phyloP scores from a whole-genome alignment of 2,797 vertebrate species.

The Myotis vivesi region DNA sequence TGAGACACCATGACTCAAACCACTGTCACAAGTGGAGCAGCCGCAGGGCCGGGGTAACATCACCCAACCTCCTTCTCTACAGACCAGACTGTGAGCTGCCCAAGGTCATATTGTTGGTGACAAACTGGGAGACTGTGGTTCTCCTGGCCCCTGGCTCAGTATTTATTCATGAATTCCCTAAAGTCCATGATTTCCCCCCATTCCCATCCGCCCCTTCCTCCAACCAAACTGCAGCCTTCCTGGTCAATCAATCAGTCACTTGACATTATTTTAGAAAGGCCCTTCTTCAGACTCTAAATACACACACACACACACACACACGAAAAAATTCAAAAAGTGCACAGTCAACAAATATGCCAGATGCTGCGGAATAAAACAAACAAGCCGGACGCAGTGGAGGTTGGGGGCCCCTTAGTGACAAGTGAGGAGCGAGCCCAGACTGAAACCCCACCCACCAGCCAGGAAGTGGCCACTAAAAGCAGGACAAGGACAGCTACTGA shows the following conservation, averaged over 20 bases:
- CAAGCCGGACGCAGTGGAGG: not conserved
- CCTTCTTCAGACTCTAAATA: not conserved
- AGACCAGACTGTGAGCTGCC: not conserved
- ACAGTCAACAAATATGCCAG: not conserved
- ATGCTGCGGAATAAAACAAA: not conserved
- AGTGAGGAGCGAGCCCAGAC: not conserved
- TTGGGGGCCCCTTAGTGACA: not conserved
- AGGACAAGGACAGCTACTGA: not conserved
- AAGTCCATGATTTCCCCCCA: not conserved
- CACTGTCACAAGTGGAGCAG: not conserved
- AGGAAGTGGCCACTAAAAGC: not conserved
- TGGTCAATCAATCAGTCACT: not conserved
- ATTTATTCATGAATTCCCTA: not conserved
- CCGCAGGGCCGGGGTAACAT: not conserved
- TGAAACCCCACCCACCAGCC: not conserved
- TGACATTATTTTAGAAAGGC: not conserved
- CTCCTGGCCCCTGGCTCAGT: not conserved
- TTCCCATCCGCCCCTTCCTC: not conserved
- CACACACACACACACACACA: not conserved
- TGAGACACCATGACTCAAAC: constrained; percentile 2
- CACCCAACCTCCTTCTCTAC: not conserved
- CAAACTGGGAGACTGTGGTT: not conserved
- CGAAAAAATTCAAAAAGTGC: not conserved
- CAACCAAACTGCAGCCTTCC: not conserved
- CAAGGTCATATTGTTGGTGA: not conserved